phyloP scores from a whole-genome alignment of 2,797 vertebrate species.

The Sphenodon punctatus region DNA sequence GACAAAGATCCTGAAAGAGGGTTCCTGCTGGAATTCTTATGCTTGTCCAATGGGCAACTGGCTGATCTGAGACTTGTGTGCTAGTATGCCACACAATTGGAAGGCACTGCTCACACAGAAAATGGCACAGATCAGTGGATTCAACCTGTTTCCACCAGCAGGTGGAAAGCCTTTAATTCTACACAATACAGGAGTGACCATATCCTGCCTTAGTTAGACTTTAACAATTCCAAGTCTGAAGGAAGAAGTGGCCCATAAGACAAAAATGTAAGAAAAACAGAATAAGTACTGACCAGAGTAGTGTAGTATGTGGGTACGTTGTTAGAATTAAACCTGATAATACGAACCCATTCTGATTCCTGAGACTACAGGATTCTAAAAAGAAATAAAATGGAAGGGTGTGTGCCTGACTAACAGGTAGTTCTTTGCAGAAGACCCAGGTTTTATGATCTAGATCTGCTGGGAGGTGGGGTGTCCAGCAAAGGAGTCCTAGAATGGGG shows the following conservation, averaged over 20 bases:
- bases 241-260: background rate
- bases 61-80: rapidly evolving
- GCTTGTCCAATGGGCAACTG: background rate
- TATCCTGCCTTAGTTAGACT: background rate
- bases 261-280: constrained; percentile 11
- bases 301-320: background rate
- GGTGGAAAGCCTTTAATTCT: background rate
- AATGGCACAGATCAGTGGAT: background rate
- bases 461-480: constrained; percentile 4
- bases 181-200: rapidly evolving
- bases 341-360: constrained; percentile 11
- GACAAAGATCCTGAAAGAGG: background rate
- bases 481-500: no score
- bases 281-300: constrained; percentile 14
- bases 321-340: background rate
- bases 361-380: constrained; percentile 30
- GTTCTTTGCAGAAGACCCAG: constrained; percentile 39
- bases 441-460: constrained; percentile 42
- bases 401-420: constrained; percentile 14
- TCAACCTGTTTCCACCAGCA: background rate
- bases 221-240: background rate
- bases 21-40: background rate
- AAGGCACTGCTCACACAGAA: background rate
- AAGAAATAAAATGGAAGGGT: constrained; percentile 29
- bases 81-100: background rate